These are phyloP conservation scores for Catocala fraxini DNA, from an alignment of 2,888 invertebrate genomes.

Conservation along the genomic window DNA sequence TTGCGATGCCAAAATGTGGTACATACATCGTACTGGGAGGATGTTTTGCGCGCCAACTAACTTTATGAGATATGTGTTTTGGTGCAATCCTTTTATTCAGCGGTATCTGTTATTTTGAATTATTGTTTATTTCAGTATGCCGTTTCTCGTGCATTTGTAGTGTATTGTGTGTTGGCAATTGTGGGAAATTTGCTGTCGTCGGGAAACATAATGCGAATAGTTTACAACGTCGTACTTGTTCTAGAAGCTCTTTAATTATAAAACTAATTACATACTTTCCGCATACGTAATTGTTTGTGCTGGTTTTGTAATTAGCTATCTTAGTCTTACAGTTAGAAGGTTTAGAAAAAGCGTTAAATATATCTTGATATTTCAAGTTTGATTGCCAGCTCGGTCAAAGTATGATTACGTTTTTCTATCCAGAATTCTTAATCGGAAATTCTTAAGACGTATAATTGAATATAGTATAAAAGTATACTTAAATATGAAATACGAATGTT, in stretches of 20 bases:
- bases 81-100: conserved; percentile 77
- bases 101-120: conserved; percentile 66
- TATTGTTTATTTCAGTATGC: conserved; percentile 68
- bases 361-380: too few species aligned
- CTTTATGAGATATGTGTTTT: conserved; percentile 82
- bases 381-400: too few species aligned
- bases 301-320: too few species aligned
- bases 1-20: conserved; percentile 78
- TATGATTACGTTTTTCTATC: too few species aligned
- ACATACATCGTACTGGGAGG: conserved; percentile 60
- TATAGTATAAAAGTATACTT: too few species aligned
- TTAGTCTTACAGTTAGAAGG: too few species aligned
- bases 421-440: too few species aligned
- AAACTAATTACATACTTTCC: too few species aligned
- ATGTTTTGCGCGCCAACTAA: conserved; percentile 80
- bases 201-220: conserved; percentile 4
- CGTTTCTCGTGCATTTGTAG: conserved; percentile 7
- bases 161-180: conserved; percentile 8
- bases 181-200: conserved; percentile 7
- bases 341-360: too few species aligned
- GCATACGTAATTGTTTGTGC: too few species aligned
- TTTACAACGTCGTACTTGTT: not conserved
- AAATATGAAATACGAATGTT: too few species aligned
- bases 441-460: too few species aligned
- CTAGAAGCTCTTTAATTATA: not conserved